These are phyloP conservation scores for Proteles cristata DNA, from an alignment of 2,113 vertebrate genomes.

Conservation along the genomic window DNA sequence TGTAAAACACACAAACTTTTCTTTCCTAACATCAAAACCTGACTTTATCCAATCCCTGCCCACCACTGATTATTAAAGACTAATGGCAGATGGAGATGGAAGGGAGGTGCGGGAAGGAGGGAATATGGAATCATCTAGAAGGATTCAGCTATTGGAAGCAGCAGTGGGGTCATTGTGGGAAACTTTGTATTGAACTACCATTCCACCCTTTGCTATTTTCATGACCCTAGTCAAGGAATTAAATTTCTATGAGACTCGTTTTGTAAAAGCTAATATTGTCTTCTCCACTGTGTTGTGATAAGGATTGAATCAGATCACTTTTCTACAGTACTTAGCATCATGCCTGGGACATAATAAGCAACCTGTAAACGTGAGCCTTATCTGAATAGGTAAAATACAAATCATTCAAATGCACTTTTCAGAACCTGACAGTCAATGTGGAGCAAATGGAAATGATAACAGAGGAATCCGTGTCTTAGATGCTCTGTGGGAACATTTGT, in stretches of 20 bases:
- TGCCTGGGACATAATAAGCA: slow-evolving; percentile 38
- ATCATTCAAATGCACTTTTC: slow-evolving; percentile 33
- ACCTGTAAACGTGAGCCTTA: slow-evolving; percentile 34
- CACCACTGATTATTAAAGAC: background rate
- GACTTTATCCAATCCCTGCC: background rate
- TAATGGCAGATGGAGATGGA: background rate
- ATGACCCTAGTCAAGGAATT: slow-evolving; percentile 31
- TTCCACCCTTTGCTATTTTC: background rate
- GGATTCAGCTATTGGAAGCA: background rate
- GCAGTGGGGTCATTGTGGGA: background rate
- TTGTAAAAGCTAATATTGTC: slow-evolving; percentile 31
- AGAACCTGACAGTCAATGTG: background rate
- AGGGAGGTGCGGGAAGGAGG: background rate
- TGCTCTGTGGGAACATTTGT: background rate
- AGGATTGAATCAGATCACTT: slow-evolving; percentile 14
- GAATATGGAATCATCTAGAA: background rate
- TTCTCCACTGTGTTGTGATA: background rate
- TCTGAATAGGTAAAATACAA: slow-evolving; percentile 48
- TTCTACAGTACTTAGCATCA: slow-evolving; percentile 5
- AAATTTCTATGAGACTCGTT: slow-evolving; percentile 28
- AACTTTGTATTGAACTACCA: background rate
- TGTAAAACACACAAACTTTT: background rate
- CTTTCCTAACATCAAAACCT: background rate
- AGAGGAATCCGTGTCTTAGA: background rate
- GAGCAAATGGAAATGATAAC: background rate